Base-by-base conservation (phyloP, 1,140 invertebrate species). In the Thalassaphorura encarpata region DNA sequence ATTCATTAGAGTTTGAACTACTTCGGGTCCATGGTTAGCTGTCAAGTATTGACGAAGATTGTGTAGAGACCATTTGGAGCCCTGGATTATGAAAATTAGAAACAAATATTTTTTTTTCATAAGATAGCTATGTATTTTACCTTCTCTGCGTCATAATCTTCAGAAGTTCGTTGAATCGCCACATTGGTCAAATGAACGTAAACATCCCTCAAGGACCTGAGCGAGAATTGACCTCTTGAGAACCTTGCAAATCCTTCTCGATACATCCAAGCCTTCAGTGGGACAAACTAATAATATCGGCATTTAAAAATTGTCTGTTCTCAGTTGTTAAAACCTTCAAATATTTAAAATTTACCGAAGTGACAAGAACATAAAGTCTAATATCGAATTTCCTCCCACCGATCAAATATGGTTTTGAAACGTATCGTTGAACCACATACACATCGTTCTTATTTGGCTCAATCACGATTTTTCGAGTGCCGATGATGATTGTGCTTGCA, bases 381-480 rank as follows among this genome's bases (percentile, higher is more conserved):
- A 81, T 66, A 69, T 81, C 80, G 71, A 82, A 81, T 66, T 79
- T 81, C 56, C 73, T 73, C 52, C 80, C 80, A 68, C 80, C 79
- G 43, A 83, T 75, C 15, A 82, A 69, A 54, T 83, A 74, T 39
- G 82, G 81, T 66, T 80, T 74, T 45, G 74, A 69, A 47, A 83
- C 70, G 62, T 83, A 83, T 65, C 74, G 75, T 61, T 76, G 79
- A 16, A 76, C 71, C 13, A 76, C 62, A 61, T 70, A 76, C 48
- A 63, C 67, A 42, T 74, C 71, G 0, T 21, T 26, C 26, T 19
- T 56, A 29, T 15, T 51, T 42, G 2, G 21, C n/a, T 2, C n/a
- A n/a, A n/a, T n/a, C n/a, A n/a, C n/a, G n/a, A n/a, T n/a, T n/a
- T n/a, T n/a, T n/a, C n/a, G n/a, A n/a, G n/a, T n/a, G n/a, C n/a